phyloP scores from a whole-genome alignment of 2,888 invertebrate genomes.

The Caenorhabditis sp. region DNA sequence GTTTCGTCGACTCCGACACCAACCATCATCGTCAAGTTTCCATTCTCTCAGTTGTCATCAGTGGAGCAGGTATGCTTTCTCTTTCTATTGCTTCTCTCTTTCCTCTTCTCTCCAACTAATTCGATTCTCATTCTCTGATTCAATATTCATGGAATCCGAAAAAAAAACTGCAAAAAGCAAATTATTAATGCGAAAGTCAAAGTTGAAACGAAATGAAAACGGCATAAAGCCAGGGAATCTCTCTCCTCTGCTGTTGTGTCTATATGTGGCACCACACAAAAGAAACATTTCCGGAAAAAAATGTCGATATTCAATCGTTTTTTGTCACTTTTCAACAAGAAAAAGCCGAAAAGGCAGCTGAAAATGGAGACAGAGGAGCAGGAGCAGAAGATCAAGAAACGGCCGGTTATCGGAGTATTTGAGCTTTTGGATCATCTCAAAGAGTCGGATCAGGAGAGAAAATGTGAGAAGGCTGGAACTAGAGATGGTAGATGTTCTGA shows the following conservation, averaged over 20 bases:
- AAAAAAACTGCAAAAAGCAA: conserved; percentile 5
- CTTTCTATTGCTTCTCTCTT: not conserved
- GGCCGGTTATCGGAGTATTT: conserved; percentile 42
- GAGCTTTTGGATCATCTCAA: conserved; percentile 46
- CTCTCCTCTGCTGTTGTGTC: conserved; percentile 33
- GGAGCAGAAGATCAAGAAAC: too few species aligned
- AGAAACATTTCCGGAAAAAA: conserved; percentile 24
- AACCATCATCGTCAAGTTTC: conserved; percentile 66
- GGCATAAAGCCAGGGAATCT: conserved; percentile 43
- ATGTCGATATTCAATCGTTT: conserved; percentile 43
- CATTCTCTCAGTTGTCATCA: conserved; percentile 57
- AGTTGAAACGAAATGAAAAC: conserved; percentile 31
- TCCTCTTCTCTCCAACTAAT: not conserved
- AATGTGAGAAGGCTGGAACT: not conserved
- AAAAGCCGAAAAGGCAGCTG: conserved; percentile 12
- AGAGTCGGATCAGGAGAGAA: conserved; percentile 19
- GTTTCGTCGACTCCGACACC: conserved; percentile 60
- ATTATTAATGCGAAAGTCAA: conserved; percentile 50
- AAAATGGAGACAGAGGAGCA: conserved; percentile 33
- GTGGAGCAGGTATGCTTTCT: conserved; percentile 47
- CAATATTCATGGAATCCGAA: not conserved
- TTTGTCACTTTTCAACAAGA: conserved; percentile 34
- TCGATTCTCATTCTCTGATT: too few species aligned
- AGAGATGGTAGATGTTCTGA: not conserved
- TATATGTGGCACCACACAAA: too few species aligned